Percentiles rank a stretch among this genome's conserved stretches.
Evolutionary conservation across 2,888 invertebrate genomes (phyloP).

Genomic region (Epirrita christyi): DNA sequence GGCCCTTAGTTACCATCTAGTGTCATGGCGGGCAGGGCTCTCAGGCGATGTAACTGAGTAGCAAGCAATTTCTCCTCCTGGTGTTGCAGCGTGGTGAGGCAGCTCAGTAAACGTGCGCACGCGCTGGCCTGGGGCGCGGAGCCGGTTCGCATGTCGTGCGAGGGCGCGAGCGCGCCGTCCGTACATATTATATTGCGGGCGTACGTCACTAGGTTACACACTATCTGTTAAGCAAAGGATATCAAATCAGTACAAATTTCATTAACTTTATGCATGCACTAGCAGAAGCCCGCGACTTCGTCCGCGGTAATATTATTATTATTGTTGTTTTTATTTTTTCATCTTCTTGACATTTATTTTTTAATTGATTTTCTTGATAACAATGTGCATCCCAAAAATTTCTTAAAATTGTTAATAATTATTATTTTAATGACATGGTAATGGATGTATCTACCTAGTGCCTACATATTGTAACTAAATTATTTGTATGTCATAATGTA

Average conservation of each 20-base stretch:
- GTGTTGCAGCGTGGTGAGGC: conserved; percentile 50
- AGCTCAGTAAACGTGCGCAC: conserved; percentile 56
- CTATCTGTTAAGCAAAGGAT: conserved; percentile 64
- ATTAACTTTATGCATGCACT: too few relatives aligned
- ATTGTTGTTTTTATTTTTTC: too few relatives aligned
- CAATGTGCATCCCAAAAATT: too few relatives aligned
- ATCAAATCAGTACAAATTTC: background rate
- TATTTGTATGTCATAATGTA: too few relatives aligned
- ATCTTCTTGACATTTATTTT: too few relatives aligned
- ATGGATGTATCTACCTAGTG: too few relatives aligned
- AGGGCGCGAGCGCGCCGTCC: conserved; percentile 66
- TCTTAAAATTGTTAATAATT: too few relatives aligned
- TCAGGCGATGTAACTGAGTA: conserved; percentile 61
- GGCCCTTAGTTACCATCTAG: conserved; percentile 68
- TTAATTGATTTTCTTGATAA: too few relatives aligned
- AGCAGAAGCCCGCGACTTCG: too few relatives aligned
- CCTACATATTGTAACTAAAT: too few relatives aligned
- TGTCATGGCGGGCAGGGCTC: conserved; percentile 62
- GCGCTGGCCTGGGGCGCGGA: conserved; percentile 49
- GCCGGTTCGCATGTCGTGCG: conserved; percentile 67
- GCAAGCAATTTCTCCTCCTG: conserved; percentile 63
- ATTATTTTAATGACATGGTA: too few relatives aligned
- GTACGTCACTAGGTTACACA: conserved; percentile 89
- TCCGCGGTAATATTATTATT: too few relatives aligned
- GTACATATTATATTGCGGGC: conserved; percentile 87